Evolutionary conservation across 2,797 vertebrate genomes (phyloP).

Genomic region (Mycteria americana): DNA sequence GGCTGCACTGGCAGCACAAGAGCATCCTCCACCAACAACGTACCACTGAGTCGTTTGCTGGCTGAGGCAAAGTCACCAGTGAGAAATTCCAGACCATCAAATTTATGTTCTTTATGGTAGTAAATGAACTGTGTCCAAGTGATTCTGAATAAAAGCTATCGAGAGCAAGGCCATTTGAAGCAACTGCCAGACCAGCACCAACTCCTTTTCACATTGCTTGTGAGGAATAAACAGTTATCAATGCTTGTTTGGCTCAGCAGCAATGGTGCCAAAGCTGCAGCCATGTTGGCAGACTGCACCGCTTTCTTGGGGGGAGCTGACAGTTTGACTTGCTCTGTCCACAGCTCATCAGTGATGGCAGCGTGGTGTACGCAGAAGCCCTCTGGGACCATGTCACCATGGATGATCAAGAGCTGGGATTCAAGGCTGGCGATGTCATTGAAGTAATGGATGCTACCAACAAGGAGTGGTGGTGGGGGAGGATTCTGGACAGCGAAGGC

Average conservation of each 20-base stretch:
- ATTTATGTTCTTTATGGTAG: not conserved
- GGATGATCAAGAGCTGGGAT: slow-evolving; percentile 96
- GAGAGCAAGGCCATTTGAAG: not conserved
- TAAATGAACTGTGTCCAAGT: not conserved
- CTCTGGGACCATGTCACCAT: slow-evolving; percentile 98
- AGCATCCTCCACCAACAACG: not conserved
- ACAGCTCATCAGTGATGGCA: slow-evolving; percentile 97
- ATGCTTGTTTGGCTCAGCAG: not conserved
- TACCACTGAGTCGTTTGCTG: not conserved
- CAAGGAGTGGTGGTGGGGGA: slow-evolving; percentile 99
- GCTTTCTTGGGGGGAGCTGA: not conserved
- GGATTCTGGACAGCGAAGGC: slow-evolving; percentile 89
- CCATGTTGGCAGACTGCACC: fast-evolving
- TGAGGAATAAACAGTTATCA: not conserved
- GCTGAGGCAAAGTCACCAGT: not conserved
- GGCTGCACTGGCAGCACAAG: not conserved
- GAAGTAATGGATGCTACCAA: slow-evolving; percentile 96
- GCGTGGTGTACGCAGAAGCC: slow-evolving; percentile 92
- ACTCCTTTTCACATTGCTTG: fast-evolving
- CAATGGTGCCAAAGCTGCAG: not conserved
- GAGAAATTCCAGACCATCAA: not conserved
- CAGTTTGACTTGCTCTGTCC: not conserved
- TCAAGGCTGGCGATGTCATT: slow-evolving; percentile 94
- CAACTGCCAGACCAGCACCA: not conserved
- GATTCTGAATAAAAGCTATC: not conserved